phyloP scores from a whole-genome alignment of 2,113 vertebrate genomes.

The Petroica traversi region DNA sequence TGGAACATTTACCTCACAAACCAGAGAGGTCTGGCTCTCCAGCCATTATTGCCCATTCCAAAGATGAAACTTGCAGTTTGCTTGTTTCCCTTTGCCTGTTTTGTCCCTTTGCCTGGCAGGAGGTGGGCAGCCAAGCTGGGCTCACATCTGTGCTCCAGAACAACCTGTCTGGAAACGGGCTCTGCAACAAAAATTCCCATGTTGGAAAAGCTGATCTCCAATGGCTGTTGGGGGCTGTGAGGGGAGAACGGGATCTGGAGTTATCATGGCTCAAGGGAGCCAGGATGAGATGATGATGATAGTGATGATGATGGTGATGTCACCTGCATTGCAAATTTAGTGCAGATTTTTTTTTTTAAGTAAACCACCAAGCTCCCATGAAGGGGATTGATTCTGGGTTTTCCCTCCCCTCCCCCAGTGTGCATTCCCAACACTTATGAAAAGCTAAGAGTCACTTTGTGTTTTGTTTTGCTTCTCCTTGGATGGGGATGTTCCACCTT shows the following conservation, averaged over 20 bases:
- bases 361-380: not conserved
- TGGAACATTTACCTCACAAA: not conserved
- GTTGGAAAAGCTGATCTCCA: not conserved
- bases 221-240: not conserved
- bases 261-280: not conserved
- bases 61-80: not conserved
- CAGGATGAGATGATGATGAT: not conserved
- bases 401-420: not conserved
- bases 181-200: not conserved
- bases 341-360: not conserved
- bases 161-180: not conserved
- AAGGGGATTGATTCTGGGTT: not conserved
- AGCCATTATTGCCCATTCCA: not conserved
- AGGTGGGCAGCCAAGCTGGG: not conserved
- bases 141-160: not conserved
- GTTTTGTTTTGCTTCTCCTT: not conserved
- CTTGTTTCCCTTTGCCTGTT: not conserved
- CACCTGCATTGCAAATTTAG: not conserved
- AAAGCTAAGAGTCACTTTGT: not conserved
- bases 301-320: not conserved
- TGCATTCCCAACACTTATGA: not conserved
- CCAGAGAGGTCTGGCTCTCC: not conserved
- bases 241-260: not conserved
- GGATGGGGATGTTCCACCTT: not conserved
- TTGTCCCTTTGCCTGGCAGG: not conserved